Percentiles rank a stretch among this genome's conserved stretches.
These are phyloP conservation scores for Orchesella flavescens DNA, from an alignment of 2,888 invertebrate species.

Conservation along the genomic window DNA sequence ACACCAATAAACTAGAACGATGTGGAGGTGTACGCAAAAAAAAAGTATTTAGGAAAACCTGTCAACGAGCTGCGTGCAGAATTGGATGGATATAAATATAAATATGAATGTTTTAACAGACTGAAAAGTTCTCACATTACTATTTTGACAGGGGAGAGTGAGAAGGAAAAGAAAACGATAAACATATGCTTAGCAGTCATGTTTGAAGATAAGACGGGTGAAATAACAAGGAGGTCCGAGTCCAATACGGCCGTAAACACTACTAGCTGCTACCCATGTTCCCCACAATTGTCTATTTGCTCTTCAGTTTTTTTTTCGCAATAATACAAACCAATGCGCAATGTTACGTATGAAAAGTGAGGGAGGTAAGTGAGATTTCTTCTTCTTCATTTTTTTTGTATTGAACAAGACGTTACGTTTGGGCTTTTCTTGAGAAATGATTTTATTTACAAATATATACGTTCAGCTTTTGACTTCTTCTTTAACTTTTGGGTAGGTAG, in stretches of 20 bases:
- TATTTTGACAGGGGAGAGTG: constrained; percentile 47
- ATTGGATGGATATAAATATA: neutral
- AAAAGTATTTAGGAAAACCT: constrained; percentile 16
- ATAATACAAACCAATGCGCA: too few species aligned
- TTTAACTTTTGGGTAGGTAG: neutral
- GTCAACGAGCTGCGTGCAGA: constrained; percentile 22
- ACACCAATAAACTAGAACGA: too few species aligned
- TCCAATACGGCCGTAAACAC: neutral
- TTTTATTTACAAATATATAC: too few species aligned
- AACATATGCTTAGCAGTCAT: constrained; percentile 23
- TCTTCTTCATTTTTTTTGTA: too few species aligned
- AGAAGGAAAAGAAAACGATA: constrained; percentile 24
- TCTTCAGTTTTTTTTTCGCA: neutral
- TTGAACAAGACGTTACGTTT: too few species aligned
- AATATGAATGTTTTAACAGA: constrained; percentile 49
- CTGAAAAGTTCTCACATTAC: constrained; percentile 54
- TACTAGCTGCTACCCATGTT: neutral
- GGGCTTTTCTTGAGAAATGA: too few species aligned
- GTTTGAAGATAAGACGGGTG: neutral
- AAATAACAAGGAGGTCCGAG: neutral
- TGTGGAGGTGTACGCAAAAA: too few species aligned
- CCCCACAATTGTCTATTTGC: neutral
- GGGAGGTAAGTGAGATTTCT: too few species aligned
- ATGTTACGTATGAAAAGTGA: too few species aligned
- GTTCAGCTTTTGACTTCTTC: too few species aligned